Conservation (phyloP, 2,113 vertebrate genomes). For the Campylomormyrus tamandua region DNA sequence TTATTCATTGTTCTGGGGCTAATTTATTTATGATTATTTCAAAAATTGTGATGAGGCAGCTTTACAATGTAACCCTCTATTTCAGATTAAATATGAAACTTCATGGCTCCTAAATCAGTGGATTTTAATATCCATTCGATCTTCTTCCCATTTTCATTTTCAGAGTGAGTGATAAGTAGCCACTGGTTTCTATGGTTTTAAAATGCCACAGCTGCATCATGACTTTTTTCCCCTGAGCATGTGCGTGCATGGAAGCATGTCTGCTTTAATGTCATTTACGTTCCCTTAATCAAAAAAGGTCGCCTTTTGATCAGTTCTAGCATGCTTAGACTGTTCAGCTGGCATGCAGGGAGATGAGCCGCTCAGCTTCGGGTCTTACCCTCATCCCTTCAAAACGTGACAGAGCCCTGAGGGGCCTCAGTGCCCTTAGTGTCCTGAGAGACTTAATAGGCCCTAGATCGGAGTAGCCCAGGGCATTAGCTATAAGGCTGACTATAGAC, state of each 20-base stretch:
- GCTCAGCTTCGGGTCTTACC: constrained; percentile 88
- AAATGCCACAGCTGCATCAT: constrained; percentile 60
- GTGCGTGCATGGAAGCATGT: background rate
- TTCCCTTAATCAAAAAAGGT: constrained; percentile 9
- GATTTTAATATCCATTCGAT: background rate
- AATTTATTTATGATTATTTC: constrained; percentile 15
- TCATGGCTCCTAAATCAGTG: background rate
- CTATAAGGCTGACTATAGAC: constrained; percentile 99
- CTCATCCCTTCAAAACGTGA: constrained; percentile 99
- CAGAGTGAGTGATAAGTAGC: background rate
- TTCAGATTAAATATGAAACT: background rate
- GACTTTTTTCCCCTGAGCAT: constrained; percentile 36
- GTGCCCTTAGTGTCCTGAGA: constrained; percentile 99
- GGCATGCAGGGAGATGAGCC: constrained; percentile 95
- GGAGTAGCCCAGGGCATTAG: constrained; percentile 99
- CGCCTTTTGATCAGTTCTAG: constrained; percentile 70
- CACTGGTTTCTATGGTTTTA: background rate
- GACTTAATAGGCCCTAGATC: constrained; percentile 99
- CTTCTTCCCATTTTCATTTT: constrained; percentile 23
- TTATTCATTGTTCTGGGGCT: constrained; percentile 11
- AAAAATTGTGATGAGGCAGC: constrained; percentile 73
- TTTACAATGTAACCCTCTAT: constrained; percentile 29
- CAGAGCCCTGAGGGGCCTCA: constrained; percentile 99
- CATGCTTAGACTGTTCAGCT: constrained; percentile 76
- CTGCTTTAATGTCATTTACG: background rate